Percentiles rank a stretch among this genome's conserved stretches.
Evolutionary conservation across 2,888 invertebrate genomes (phyloP).

Genomic region (Ennomos quercinarius): DNA sequence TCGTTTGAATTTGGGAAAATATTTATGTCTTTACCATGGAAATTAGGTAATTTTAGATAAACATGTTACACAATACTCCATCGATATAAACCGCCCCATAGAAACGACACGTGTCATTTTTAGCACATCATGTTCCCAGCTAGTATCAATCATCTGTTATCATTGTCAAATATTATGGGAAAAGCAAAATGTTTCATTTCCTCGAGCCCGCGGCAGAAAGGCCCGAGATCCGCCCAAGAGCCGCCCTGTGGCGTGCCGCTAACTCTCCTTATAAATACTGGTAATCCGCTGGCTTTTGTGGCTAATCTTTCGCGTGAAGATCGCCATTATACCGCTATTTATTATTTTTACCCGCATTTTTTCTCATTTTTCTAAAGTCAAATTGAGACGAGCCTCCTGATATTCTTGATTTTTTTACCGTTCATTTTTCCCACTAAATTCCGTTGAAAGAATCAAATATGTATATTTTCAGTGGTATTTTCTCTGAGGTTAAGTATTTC

Average conservation of each 20-base stretch:
- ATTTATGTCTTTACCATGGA: background rate
- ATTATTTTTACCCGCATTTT: conserved; percentile 78
- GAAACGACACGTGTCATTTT: conserved; percentile 9
- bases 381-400: conserved; percentile 72
- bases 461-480: conserved; percentile 67
- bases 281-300: conserved; percentile 81
- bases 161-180: conserved; percentile 43
- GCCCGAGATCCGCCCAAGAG: conserved; percentile 54
- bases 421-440: conserved; percentile 57
- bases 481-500: conserved; percentile 68
- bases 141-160: conserved; percentile 34
- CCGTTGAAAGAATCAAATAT: conserved; percentile 72
- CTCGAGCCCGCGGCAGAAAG: conserved; percentile 50
- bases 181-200: conserved; percentile 45
- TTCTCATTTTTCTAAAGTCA: conserved; percentile 73
- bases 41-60: conserved; percentile 8
- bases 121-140: conserved; percentile 23
- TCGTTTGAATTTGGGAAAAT: too few species aligned
- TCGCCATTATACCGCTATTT: conserved; percentile 83
- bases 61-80: conserved; percentile 1
- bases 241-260: conserved; percentile 72
- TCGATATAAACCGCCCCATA: conserved; percentile 3
- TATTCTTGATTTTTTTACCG: conserved; percentile 64
- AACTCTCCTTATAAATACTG: conserved; percentile 84
- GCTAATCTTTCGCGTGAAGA: conserved; percentile 84